Conservation (phyloP, 2,113 vertebrate genomes). For the Australoheros scitulus region DNA sequence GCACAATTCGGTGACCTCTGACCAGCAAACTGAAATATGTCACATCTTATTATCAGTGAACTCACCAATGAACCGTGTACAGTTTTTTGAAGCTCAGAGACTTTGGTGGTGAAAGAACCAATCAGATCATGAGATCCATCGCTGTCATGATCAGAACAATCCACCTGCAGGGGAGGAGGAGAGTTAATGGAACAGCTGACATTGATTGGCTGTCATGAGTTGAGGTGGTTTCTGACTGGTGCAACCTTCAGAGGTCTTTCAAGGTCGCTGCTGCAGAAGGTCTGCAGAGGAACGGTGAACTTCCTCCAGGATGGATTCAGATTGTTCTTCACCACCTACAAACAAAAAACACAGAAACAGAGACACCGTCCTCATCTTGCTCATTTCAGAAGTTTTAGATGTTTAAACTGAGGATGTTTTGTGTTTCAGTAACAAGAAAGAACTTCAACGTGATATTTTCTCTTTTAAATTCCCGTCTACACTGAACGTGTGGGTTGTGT, state of each 20-base stretch:
- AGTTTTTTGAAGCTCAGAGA: conserved; percentile 83
- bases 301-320: conserved; percentile 90
- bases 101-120: conserved; percentile 86
- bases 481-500: too few relatives aligned
- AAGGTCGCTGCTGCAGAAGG: conserved; percentile 87
- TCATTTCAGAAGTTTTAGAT: neutral
- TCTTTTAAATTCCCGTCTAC: too few relatives aligned
- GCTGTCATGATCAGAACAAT: conserved; percentile 87
- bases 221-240: neutral
- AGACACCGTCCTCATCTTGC: accelerated
- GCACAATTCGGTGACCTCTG: neutral
- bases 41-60: neutral
- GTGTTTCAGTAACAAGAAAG: neutral
- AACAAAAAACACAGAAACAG: neutral
- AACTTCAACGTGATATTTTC: too few relatives aligned
- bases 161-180: conserved; percentile 79
- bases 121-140: conserved; percentile 92
- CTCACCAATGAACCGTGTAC: conserved; percentile 81
- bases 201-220: neutral
- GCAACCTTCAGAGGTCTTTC: conserved; percentile 87
- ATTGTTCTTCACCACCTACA: conserved; percentile 94
- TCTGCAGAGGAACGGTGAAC: conserved; percentile 88
- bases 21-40: neutral
- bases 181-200: neutral
- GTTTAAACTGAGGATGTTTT: neutral